A percentile compares a stretch with the other conserved stretches of the same genome.
phyloP scores from a whole-genome alignment of 2,888 invertebrate species.

The Ectemnius cavifrons region DNA sequence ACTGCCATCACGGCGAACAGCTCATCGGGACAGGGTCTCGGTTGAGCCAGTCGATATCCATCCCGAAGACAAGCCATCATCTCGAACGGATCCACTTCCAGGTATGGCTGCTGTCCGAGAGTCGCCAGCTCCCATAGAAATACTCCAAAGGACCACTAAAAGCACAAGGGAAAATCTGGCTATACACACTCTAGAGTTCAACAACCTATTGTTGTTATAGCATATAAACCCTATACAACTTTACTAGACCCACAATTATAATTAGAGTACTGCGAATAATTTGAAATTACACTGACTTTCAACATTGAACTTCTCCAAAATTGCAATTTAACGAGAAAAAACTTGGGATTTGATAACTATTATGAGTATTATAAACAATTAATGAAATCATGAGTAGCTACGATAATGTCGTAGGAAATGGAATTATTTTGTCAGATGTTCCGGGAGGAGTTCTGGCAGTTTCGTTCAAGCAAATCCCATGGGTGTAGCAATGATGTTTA shows the following conservation, averaged over 20 bases:
- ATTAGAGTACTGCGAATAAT: not conserved
- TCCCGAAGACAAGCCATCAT: slow-evolving; percentile 92
- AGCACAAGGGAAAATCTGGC: slow-evolving; percentile 68
- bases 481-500: slow-evolving; percentile 24
- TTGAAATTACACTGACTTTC: not conserved
- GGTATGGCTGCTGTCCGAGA: slow-evolving; percentile 92
- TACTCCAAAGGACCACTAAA: slow-evolving; percentile 94
- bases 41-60: slow-evolving; percentile 94
- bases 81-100: slow-evolving; percentile 95
- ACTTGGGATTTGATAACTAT: too few species aligned
- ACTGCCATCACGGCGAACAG: slow-evolving; percentile 89
- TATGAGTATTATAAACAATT: too few species aligned
- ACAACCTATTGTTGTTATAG: too few species aligned
- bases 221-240: not conserved
- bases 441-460: too few species aligned
- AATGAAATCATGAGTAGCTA: too few species aligned
- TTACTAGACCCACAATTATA: not conserved
- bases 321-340: too few species aligned
- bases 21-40: slow-evolving; percentile 97
- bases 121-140: slow-evolving; percentile 96
- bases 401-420: too few species aligned
- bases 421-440: too few species aligned
- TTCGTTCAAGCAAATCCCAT: too few species aligned
- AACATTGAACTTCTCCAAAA: too few species aligned
- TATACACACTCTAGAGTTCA: too few species aligned